These are phyloP conservation scores for Drosophila tristis DNA, from an alignment of 1,140 invertebrate genomes.

Conservation along the genomic window DNA sequence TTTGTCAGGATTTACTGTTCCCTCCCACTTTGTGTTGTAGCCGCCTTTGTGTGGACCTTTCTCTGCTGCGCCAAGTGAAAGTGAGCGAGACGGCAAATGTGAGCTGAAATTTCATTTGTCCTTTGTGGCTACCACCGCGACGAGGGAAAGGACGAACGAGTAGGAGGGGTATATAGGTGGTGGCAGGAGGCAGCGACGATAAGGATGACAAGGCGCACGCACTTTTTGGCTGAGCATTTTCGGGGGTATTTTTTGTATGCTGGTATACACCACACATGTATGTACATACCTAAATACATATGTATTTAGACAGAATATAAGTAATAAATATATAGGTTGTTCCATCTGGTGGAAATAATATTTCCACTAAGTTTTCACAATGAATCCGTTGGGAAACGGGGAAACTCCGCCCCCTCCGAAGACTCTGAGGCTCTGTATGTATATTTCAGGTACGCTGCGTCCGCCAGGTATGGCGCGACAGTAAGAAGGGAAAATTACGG, in stretches of 20 bases:
- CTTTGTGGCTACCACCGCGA: slow-evolving; percentile 44
- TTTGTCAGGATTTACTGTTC: slow-evolving; percentile 2
- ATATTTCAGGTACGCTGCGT: background rate
- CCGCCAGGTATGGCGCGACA: slow-evolving; percentile 20
- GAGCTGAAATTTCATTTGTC: slow-evolving; percentile 73
- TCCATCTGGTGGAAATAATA: background rate
- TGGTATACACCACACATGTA: slow-evolving; percentile 14
- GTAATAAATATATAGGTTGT: slow-evolving; percentile 35
- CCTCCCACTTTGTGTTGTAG: slow-evolving; percentile 30
- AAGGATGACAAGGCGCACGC: slow-evolving; percentile 58
- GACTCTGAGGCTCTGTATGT: background rate
- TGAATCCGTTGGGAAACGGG: background rate
- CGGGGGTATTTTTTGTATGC: slow-evolving; percentile 63
- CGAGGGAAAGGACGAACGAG: slow-evolving; percentile 20
- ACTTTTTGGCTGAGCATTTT: slow-evolving; percentile 57
- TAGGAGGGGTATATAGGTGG: slow-evolving; percentile 12
- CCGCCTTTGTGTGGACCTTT: slow-evolving; percentile 33
- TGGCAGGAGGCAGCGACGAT: background rate
- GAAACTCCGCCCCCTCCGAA: slow-evolving; percentile 31
- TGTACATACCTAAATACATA: background rate
- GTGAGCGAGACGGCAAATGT: slow-evolving; percentile 62
- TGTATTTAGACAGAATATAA: slow-evolving; percentile 1
- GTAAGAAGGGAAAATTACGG: slow-evolving; percentile 11
- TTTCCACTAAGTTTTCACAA: background rate
- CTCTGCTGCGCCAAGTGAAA: slow-evolving; percentile 60